Percentiles rank a stretch among this genome's conserved stretches.
Conservation (phyloP, 2,797 vertebrate species). For the Rhodeus uyekii region DNA sequence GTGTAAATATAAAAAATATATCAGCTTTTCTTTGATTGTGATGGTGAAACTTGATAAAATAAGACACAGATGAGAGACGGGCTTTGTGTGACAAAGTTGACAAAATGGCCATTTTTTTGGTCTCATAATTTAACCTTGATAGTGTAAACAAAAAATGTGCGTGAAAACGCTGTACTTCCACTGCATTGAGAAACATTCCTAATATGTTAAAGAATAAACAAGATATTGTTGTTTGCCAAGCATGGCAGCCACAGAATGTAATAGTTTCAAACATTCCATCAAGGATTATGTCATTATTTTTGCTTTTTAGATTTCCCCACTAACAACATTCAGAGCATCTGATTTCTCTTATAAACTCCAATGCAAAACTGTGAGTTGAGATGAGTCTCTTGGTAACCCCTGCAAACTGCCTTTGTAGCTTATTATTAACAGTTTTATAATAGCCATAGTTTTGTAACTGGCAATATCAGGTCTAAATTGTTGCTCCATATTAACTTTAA, state of each 20-base stretch:
- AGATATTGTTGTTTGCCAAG: constrained; percentile 63
- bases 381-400: not conserved
- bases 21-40: not conserved
- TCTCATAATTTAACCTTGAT: constrained; percentile 37
- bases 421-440: no score
- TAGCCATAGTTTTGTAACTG: not conserved
- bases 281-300: constrained; percentile 59
- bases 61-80: constrained; percentile 19
- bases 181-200: constrained; percentile 62
- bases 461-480: not conserved
- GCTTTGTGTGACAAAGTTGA: not conserved
- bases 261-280: constrained; percentile 65
- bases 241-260: constrained; percentile 58
- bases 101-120: not conserved
- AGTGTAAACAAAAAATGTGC: constrained; percentile 64
- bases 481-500: not conserved
- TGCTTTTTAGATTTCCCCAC: constrained; percentile 52
- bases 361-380: not conserved
- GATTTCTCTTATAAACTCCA: not conserved
- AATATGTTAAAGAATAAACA: constrained; percentile 61
- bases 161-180: constrained; percentile 62
- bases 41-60: constrained; percentile 14
- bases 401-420: constrained; percentile 21
- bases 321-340: constrained; percentile 24
- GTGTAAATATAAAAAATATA: constrained; percentile 5